phyloP scores from a whole-genome alignment of 1,140 invertebrate species.

The Sitobion miscanthi region DNA sequence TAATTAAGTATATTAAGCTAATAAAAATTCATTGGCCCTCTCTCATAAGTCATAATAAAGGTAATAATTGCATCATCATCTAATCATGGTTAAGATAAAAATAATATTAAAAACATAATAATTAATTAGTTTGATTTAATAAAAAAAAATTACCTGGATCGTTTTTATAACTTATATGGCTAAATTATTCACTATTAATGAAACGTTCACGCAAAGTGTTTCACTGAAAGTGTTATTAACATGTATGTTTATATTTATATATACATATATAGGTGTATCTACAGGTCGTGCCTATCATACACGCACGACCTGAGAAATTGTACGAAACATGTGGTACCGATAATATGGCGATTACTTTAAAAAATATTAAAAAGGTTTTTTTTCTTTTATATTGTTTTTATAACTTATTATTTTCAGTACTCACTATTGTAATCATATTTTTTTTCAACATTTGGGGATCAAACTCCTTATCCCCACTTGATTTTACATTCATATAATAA shows the following conservation, averaged over 20 bases:
- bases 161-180: not conserved
- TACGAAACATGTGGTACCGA: not conserved
- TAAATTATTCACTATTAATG: not conserved
- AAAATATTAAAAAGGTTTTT: not conserved
- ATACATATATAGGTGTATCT: not conserved
- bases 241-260: not conserved
- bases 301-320: not conserved
- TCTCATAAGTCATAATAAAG: not conserved
- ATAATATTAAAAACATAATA: not conserved
- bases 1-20: not conserved
- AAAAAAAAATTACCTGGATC: not conserved
- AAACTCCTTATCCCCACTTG: not conserved
- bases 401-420: not conserved
- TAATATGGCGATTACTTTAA: not conserved
- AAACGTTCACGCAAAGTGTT: not conserved
- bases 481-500: not conserved
- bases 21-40: too few relatives aligned
- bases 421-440: not conserved
- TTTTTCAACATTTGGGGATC: not conserved
- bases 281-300: not conserved
- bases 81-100: not conserved
- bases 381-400: not conserved
- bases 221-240: not conserved
- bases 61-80: not conserved
- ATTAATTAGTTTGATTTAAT: not conserved